Evolutionary conservation across 2,797 vertebrate genomes (phyloP).

Genomic region (Sebastes taczanowskii): DNA sequence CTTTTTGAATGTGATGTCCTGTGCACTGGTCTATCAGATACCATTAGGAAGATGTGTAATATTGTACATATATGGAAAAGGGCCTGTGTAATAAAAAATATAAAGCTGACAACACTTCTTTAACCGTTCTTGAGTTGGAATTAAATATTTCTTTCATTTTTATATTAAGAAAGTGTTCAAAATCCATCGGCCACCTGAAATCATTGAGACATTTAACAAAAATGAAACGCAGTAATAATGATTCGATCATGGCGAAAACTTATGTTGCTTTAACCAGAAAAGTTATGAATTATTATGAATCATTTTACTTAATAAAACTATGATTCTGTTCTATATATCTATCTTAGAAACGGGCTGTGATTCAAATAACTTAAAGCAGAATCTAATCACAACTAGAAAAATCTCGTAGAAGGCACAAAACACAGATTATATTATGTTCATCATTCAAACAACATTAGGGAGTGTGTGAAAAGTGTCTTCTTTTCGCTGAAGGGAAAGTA

Average conservation of each 20-base stretch:
- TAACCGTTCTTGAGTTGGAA: background rate
- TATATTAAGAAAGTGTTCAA: background rate
- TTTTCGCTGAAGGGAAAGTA: background rate
- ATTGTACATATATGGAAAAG: slow-evolving; percentile 27
- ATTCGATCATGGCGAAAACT: background rate
- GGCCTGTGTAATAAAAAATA: slow-evolving; percentile 32
- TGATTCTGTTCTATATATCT: background rate
- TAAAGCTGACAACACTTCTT: background rate
- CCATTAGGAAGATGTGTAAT: background rate
- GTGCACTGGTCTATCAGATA: background rate
- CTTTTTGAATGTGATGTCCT: slow-evolving; percentile 8
- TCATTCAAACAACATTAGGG: background rate
- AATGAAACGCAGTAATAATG: background rate
- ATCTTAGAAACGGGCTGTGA: background rate
- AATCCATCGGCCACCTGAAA: background rate
- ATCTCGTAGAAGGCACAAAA: background rate
- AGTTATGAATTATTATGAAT: background rate
- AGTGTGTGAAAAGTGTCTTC: background rate
- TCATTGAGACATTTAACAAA: background rate
- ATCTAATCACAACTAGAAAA: background rate
- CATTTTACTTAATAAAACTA: no score
- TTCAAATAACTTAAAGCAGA: background rate
- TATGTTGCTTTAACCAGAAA: background rate
- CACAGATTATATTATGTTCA: background rate
- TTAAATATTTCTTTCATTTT: background rate